Evolutionary conservation across 2,797 vertebrate genomes (phyloP).

Genomic region (Lithobates sylvaticus): DNA sequence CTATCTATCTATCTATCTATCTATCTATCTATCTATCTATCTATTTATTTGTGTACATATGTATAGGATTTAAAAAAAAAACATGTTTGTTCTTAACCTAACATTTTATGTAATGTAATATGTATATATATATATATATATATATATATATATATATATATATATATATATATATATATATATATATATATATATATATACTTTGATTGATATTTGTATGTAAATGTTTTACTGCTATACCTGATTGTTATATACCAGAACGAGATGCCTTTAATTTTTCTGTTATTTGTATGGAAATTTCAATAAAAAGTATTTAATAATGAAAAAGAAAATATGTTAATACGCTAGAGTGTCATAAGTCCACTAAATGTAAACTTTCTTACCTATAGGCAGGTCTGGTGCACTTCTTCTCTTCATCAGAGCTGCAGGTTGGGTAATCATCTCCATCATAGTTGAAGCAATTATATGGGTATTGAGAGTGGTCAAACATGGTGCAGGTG

Average conservation of each 20-base stretch:
- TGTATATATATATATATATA: neutral
- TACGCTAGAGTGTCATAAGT: neutral
- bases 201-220: too few species aligned
- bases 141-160: neutral
- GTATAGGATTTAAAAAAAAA: too few species aligned
- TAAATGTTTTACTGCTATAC: too few species aligned
- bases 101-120: too few species aligned
- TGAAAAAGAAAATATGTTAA: neutral
- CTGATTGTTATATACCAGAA: too few species aligned
- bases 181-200: neutral
- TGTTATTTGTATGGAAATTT: too few species aligned
- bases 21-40: neutral
- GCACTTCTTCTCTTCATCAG: constrained; percentile 91
- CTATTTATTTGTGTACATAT: too few species aligned
- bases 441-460: constrained; percentile 98
- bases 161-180: neutral
- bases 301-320: too few species aligned
- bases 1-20: neutral
- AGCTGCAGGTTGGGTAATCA: constrained; percentile 89
- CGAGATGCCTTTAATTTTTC: too few species aligned
- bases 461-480: constrained; percentile 96
- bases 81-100: too few species aligned
- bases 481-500: constrained; percentile 89
- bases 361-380: constrained; percentile 40
- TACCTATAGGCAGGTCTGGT: constrained; percentile 97